Percentiles rank a stretch among this genome's conserved stretches.
Conservation (phyloP, 2,797 vertebrate genomes). For the Hirundo rustica region DNA sequence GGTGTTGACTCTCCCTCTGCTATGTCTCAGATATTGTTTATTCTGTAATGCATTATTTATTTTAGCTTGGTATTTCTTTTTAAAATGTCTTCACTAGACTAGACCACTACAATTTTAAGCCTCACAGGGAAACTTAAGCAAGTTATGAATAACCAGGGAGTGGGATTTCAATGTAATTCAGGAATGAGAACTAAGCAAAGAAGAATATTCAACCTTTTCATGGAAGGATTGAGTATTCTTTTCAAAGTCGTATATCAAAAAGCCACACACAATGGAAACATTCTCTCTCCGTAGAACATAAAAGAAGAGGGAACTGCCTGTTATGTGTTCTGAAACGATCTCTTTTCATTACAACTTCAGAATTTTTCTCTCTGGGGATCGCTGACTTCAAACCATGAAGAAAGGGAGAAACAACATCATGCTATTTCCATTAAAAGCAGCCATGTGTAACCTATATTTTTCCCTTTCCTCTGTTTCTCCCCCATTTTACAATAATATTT, state of each 20-base stretch:
- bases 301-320: constrained; percentile 67
- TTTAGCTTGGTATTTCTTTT: constrained; percentile 41
- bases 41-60: constrained; percentile 30
- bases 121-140: constrained; percentile 47
- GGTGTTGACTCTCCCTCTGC: not conserved
- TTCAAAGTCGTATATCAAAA: constrained; percentile 76
- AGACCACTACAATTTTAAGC: constrained; percentile 19
- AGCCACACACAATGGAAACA: constrained; percentile 75
- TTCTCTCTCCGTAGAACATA: constrained; percentile 66
- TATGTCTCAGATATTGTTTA: constrained; percentile 29
- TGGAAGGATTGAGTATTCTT: constrained; percentile 69
- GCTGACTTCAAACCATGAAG: constrained; percentile 67
- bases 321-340: constrained; percentile 69
- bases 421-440: constrained; percentile 76
- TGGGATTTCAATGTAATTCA: constrained; percentile 65
- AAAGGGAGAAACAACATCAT: constrained; percentile 67
- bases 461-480: not conserved
- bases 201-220: constrained; percentile 68
- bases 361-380: constrained; percentile 71
- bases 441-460: constrained; percentile 66
- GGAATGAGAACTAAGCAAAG: constrained; percentile 68
- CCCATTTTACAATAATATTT: constrained; percentile 67
- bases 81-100: not conserved
- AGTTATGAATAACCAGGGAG: constrained; percentile 52
- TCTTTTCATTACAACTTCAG: constrained; percentile 72